Base-by-base conservation (phyloP, 1,140 invertebrate genomes). In the Nautilus pompilius region DNA sequence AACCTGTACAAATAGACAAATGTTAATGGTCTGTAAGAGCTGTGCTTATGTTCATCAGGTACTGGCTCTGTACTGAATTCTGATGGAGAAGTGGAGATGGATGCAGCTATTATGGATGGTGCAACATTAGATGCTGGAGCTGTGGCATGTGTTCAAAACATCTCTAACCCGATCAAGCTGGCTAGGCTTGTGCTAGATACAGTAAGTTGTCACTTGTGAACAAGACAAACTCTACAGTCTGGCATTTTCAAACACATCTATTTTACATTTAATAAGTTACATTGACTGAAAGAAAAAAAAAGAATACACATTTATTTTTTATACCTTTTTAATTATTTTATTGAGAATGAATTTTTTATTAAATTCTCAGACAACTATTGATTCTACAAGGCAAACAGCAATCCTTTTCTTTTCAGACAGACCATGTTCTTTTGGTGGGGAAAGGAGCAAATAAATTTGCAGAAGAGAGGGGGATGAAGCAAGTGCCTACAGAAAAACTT, bases 91-190 rank as follows among this genome's bases (percentile, higher is more conserved):
- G 87, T 92, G 0, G 89, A 91, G 82, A 88, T 91, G 88, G 90
- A 93, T 80, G 90, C 91, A 1, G 86, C 89, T 54, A 85, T 93
- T 20, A 90, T 91, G 86, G 85, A 90, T 68, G 91, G 91, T 0
- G 78, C 65, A 2, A 63, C 59, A 24, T 64, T 82, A 26, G 71
- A 68, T 20, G 70, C 76, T 71, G 87, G 87, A 29, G 83, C 80
- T 45, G 85, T 88, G 8, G 88, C 87, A 5, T 84, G 87, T 46
- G 82, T 92, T 6, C 86, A 85, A 57, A 87, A 90, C 66, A 74
- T 80, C 45, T 65, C 67, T 33, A 86, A 92, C 80, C 90, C 90
- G 1, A 88, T 92, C 60, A 87, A 86, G 45, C 82, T 93, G 62
- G 90, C 91, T 22, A 84, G 88, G 63, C 83, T 87, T 66, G 88